These are phyloP conservation scores for Barnardius zonarius DNA, from an alignment of 2,113 vertebrate genomes.

Conservation along the genomic window DNA sequence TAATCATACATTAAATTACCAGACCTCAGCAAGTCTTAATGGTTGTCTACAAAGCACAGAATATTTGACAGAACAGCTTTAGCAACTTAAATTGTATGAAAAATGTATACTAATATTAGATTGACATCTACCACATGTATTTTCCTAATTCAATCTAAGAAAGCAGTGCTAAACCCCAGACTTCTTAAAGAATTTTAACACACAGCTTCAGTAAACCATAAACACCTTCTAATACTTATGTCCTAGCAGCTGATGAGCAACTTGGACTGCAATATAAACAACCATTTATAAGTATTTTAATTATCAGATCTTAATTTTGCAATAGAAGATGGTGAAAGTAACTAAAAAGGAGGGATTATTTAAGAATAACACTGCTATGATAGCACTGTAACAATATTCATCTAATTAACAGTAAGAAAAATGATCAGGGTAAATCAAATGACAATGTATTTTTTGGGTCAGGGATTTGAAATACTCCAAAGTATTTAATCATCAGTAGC, in stretches of 20 bases:
- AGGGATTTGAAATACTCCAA: constrained; percentile 30
- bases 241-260: background rate
- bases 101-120: background rate
- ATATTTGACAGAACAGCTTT: constrained; percentile 40
- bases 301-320: constrained; percentile 13
- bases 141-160: background rate
- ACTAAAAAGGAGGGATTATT: background rate
- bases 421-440: background rate
- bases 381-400: background rate
- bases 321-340: background rate
- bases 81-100: constrained; percentile 29
- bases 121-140: background rate
- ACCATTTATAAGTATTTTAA: background rate
- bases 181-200: background rate
- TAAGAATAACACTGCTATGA: background rate
- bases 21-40: constrained; percentile 35
- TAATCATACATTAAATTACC: constrained; percentile 66
- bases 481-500: constrained; percentile 41
- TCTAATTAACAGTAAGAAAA: constrained; percentile 35
- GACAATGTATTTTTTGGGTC: background rate
- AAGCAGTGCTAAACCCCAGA: background rate
- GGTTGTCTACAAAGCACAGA: background rate
- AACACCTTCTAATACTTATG: background rate
- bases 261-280: background rate
- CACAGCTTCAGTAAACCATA: background rate